Base-by-base conservation (phyloP, 2,113 vertebrate genomes). In the Rhegmatorhina hoffmannsi region DNA sequence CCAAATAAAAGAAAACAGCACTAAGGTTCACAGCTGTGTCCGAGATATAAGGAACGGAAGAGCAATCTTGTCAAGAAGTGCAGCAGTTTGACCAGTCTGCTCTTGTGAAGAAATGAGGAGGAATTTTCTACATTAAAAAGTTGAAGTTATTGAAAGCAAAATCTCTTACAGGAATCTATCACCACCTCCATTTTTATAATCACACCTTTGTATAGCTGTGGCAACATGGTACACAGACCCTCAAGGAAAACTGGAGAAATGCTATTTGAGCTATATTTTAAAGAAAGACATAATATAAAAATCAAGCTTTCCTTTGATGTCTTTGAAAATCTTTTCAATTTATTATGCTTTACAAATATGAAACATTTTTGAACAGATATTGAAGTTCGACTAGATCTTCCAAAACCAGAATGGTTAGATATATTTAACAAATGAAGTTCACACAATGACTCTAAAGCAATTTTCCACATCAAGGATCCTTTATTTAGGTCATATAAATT, bases 381-480 rank as follows among this genome's bases (percentile, higher is more conserved):
- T 83, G 31, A 36, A 73, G 6, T 34, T 76, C 80, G 73, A 67
- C n/a, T 66, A 66, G 10, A 34, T 44, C 28, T 81, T 77, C 34
- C n/a, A 90, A 79, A 83, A 62, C 21, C 29, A 40, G 43, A 64
- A 86, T 21, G 9, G 24, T n/a, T 67, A 64, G 16, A 49, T 23
- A 31, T 38, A 89, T 86, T 82, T 92, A 72, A 49, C 17, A 72
- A 84, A 18, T 44, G 18, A 90, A 79, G 8, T 43, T 73, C 58
- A 73, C 21, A 52, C 23, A 6, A 17, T 59, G 56, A 76, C 13
- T 46, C 5, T 67, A 63, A 87, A 82, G 59, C 24, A 84, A 89
- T 90, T 94, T 95, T 89, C 63, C 60, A 70, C 66, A 78, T 93
- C 82, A 91, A 87, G 56, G 17, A 93, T 89, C 29, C 91, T 89